phyloP scores from a whole-genome alignment of 2,113 vertebrate genomes.

The Vanacampus margaritifer region DNA sequence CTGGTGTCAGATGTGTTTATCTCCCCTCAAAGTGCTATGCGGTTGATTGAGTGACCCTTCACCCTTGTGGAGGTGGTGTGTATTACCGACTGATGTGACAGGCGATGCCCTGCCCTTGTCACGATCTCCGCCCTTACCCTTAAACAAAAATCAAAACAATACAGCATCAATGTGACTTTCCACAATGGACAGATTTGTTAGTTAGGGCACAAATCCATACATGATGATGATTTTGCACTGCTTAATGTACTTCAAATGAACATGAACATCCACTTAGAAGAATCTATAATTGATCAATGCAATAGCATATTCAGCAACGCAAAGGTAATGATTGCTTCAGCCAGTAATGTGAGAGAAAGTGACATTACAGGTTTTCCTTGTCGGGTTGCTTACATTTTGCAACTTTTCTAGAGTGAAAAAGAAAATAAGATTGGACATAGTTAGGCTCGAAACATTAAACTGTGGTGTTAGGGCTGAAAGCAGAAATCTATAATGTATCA shows the following conservation, averaged over 20 bases:
- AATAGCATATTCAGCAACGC: not conserved
- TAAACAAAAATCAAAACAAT: conserved; percentile 10
- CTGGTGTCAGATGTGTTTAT: conserved; percentile 62
- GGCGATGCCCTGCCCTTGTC: conserved; percentile 15
- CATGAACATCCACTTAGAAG: not conserved
- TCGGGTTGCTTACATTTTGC: not conserved
- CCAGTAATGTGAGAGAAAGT: not conserved
- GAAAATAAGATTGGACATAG: not conserved
- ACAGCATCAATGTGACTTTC: not conserved
- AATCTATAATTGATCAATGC: not conserved
- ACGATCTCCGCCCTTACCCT: conserved; percentile 15
- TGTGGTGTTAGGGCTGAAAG: conserved; percentile 2
- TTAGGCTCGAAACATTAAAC: not conserved
- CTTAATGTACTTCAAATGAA: not conserved
- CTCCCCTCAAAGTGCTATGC: conserved; percentile 42
- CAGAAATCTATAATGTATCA: conserved; percentile 21
- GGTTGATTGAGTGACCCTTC: conserved; percentile 59
- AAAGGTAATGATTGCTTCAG: not conserved
- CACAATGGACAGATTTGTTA: not conserved
- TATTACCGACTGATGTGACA: conserved; percentile 44
- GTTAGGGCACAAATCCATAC: not conserved
- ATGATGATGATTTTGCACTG: not conserved
- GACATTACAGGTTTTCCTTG: not conserved
- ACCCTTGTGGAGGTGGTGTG: conserved; percentile 38
- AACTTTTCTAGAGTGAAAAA: not conserved